Percentiles rank a stretch among this genome's conserved stretches.
Conservation (phyloP, 2,113 vertebrate species). For the Irena cyanogastra region DNA sequence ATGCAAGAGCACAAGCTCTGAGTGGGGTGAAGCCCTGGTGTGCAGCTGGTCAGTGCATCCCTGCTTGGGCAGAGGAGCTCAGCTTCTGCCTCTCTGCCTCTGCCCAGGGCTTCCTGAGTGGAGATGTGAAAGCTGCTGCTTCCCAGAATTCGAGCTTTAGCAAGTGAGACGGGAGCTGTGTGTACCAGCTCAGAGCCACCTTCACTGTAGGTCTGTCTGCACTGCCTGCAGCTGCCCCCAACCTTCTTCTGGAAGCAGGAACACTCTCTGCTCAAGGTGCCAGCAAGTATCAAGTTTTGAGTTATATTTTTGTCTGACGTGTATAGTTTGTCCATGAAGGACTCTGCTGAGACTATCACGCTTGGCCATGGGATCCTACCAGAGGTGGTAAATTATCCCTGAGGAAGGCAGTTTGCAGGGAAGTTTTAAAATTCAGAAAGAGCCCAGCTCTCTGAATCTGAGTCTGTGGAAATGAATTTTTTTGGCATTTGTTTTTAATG, state of each 20-base stretch:
- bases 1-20: background rate
- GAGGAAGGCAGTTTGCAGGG: background rate
- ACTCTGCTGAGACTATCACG: background rate
- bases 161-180: background rate
- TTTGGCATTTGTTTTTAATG: constrained; percentile 53
- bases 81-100: background rate
- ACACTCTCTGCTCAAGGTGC: background rate
- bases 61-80: background rate
- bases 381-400: background rate
- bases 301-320: background rate
- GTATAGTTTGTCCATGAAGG: background rate
- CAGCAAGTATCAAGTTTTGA: background rate
- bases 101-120: background rate
- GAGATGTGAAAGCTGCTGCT: background rate
- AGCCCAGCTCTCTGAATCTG: background rate
- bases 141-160: background rate
- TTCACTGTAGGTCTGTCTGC: background rate
- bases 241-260: background rate
- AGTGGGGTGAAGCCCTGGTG: background rate
- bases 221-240: background rate
- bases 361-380: background rate
- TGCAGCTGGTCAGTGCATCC: background rate
- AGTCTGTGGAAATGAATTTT: constrained; percentile 35
- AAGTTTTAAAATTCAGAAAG: constrained; percentile 17
- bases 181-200: background rate